These are phyloP conservation scores for Leptatherina wallacei DNA, from an alignment of 2,797 vertebrate genomes.

Conservation along the genomic window DNA sequence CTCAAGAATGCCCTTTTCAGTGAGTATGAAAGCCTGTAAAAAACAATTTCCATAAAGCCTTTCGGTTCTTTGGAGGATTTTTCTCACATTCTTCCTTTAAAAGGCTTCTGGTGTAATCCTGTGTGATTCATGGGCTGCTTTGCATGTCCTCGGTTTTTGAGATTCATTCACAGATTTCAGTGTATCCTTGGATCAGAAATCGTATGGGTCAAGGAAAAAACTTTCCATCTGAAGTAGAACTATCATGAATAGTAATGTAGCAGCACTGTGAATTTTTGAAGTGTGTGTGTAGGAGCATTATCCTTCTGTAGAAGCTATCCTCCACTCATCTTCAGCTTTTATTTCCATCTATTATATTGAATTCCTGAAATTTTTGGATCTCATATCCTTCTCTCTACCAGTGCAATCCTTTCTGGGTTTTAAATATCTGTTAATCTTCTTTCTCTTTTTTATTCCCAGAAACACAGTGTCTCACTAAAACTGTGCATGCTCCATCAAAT, in stretches of 20 bases:
- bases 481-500: not conserved
- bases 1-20: not conserved
- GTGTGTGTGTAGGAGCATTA: not conserved
- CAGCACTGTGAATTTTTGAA: not conserved
- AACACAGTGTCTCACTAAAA: not conserved
- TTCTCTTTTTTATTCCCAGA: not conserved
- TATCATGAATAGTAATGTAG: not conserved
- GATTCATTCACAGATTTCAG: conserved; percentile 2
- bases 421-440: not conserved
- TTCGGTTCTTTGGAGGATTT: not conserved
- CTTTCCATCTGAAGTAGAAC: not conserved
- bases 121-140: not conserved
- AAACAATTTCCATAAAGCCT: not conserved
- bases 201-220: not conserved
- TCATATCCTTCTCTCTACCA: not conserved
- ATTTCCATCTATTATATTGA: not conserved
- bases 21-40: not conserved
- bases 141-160: not conserved
- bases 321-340: not conserved
- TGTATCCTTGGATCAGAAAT: not conserved
- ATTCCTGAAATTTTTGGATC: not conserved
- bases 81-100: not conserved
- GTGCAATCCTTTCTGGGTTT: not conserved
- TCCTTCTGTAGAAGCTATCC: not conserved
- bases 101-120: not conserved